These are phyloP conservation scores for Nymphalis c-album DNA, from an alignment of 2,888 invertebrate genomes.

Conservation along the genomic window DNA sequence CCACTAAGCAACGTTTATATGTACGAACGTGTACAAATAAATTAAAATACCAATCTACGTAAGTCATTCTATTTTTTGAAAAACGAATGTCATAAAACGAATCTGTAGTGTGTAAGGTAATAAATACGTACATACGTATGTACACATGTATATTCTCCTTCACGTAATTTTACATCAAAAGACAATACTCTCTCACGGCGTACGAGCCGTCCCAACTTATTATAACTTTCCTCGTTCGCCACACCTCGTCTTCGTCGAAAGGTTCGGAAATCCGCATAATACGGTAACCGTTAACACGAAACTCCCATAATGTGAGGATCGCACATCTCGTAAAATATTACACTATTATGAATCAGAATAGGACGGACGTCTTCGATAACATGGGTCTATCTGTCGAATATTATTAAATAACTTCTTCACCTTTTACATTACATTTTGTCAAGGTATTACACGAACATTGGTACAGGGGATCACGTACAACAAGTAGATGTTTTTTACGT, in stretches of 20 bases:
- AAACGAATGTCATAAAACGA: too few relatives aligned
- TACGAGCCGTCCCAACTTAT: constrained; percentile 65
- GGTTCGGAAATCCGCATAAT: constrained; percentile 67
- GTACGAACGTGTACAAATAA: too few relatives aligned
- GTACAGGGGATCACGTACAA: constrained; percentile 31
- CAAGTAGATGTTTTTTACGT: constrained; percentile 26
- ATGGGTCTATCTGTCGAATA: constrained; percentile 1
- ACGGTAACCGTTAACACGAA: constrained; percentile 59
- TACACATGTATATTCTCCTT: constrained; percentile 3
- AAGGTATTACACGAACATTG: constrained; percentile 24
- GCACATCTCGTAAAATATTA: constrained; percentile 57
- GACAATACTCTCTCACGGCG: constrained; percentile 55
- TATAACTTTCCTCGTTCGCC: constrained; percentile 75
- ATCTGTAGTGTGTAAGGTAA: background rate
- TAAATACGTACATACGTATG: background rate
- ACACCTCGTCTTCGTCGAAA: constrained; percentile 62
- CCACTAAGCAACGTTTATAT: too few relatives aligned
- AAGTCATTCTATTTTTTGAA: background rate
- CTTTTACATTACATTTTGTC: constrained; percentile 23
- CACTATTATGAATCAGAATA: constrained; percentile 54
- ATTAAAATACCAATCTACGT: too few relatives aligned
- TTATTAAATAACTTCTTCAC: constrained; percentile 10
- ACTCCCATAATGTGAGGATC: constrained; percentile 60
- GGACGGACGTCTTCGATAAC: constrained; percentile 28
- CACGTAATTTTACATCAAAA: constrained; percentile 59